Evolutionary conservation across 2,888 invertebrate species (phyloP).

Genomic region (Calameuta idolon): DNA sequence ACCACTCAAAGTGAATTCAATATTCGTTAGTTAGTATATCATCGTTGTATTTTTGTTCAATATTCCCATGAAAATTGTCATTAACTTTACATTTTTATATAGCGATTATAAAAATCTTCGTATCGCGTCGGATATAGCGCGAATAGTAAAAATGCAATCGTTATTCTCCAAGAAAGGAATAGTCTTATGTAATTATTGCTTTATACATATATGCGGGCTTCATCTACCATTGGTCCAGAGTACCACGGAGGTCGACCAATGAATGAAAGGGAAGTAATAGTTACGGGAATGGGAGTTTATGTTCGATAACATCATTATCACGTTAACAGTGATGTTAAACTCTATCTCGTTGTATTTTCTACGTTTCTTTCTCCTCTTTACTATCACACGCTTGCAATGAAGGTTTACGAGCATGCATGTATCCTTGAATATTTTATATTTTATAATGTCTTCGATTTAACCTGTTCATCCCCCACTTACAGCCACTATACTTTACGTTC

Average conservation of each 20-base stretch:
- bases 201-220: neutral
- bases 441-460: constrained; percentile 30
- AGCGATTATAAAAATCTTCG: neutral
- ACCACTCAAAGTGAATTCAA: too few relatives aligned
- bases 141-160: neutral
- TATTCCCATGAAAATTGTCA: neutral
- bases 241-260: neutral
- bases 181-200: neutral
- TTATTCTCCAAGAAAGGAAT: neutral
- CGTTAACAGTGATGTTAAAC: neutral
- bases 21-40: too few relatives aligned
- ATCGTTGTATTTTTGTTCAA: neutral
- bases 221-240: neutral
- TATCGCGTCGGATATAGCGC: neutral
- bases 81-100: neutral
- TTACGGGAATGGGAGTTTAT: neutral
- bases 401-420: constrained; percentile 30
- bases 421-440: constrained; percentile 42
- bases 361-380: neutral
- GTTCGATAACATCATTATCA: neutral
- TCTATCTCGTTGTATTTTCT: neutral
- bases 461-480: neutral
- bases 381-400: constrained; percentile 13
- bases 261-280: neutral
- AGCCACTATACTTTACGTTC: too few relatives aligned